These are phyloP conservation scores for Alcedo atthis DNA, from an alignment of 2,797 vertebrate genomes.

Conservation along the genomic window DNA sequence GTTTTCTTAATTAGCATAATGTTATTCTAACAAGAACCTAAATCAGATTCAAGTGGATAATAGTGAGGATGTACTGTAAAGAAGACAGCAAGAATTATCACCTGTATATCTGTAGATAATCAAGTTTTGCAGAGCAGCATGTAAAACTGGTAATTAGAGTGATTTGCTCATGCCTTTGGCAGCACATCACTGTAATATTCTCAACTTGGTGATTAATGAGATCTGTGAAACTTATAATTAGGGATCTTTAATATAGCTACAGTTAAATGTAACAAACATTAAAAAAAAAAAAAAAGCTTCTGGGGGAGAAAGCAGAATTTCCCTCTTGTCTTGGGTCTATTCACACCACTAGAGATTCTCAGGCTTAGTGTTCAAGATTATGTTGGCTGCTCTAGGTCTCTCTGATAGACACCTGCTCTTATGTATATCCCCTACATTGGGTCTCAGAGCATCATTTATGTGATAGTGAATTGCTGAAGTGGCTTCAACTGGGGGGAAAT, in stretches of 20 bases:
- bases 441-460: background rate
- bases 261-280: background rate
- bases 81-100: slow-evolving; percentile 8
- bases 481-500: background rate
- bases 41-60: slow-evolving; percentile 18
- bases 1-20: slow-evolving; percentile 19
- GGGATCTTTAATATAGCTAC: slow-evolving; percentile 15
- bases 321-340: background rate
- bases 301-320: background rate
- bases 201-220: slow-evolving; percentile 16
- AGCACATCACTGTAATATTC: slow-evolving; percentile 10
- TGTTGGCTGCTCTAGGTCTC: background rate
- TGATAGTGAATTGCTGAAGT: background rate
- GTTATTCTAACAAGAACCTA: slow-evolving; percentile 2
- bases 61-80: background rate
- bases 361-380: accelerated
- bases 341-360: background rate
- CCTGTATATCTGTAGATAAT: slow-evolving; percentile 28
- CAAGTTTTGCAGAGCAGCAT: slow-evolving; percentile 25
- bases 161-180: slow-evolving; percentile 38
- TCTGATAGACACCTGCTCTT: background rate
- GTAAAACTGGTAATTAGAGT: slow-evolving; percentile 26
- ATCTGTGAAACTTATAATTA: slow-evolving; percentile 14
- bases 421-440: accelerated
- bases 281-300: background rate